Percentiles rank a stretch among this genome's conserved stretches.
These are phyloP conservation scores for Chrysemys picta DNA, from an alignment of 2,113 vertebrate species.

Conservation along the genomic window DNA sequence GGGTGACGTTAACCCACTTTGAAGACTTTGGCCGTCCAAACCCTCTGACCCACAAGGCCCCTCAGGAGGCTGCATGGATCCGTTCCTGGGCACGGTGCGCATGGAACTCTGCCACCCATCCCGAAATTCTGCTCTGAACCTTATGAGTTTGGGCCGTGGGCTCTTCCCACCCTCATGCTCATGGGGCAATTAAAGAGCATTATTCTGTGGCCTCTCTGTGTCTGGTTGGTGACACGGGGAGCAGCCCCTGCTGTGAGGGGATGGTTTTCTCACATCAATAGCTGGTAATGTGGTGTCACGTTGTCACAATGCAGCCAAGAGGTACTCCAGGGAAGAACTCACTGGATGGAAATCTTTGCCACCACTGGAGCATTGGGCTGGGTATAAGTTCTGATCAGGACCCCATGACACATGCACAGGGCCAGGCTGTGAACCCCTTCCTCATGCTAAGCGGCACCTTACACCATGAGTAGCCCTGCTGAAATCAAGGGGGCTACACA, in stretches of 20 bases:
- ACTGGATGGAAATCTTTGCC: background rate
- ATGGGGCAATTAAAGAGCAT: background rate
- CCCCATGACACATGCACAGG: background rate
- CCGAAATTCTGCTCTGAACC: background rate
- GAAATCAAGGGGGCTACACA: background rate
- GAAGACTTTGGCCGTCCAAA: background rate
- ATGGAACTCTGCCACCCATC: background rate
- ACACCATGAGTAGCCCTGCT: background rate
- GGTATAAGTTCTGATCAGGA: background rate
- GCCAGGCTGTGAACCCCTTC: background rate
- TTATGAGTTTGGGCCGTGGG: background rate
- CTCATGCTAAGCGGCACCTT: background rate
- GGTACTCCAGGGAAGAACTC: too few relatives aligned
- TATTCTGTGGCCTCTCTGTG: background rate
- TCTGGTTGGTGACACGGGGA: background rate
- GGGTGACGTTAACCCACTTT: background rate
- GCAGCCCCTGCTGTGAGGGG: background rate
- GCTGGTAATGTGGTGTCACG: accelerated
- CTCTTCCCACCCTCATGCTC: background rate
- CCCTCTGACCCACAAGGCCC: background rate
- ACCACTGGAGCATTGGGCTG: background rate
- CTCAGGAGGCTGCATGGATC: background rate
- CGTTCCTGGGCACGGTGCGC: background rate
- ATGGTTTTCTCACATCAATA: background rate
- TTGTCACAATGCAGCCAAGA: background rate